Base-by-base conservation (phyloP, 1,140 invertebrate species). In the Psix sp. region DNA sequence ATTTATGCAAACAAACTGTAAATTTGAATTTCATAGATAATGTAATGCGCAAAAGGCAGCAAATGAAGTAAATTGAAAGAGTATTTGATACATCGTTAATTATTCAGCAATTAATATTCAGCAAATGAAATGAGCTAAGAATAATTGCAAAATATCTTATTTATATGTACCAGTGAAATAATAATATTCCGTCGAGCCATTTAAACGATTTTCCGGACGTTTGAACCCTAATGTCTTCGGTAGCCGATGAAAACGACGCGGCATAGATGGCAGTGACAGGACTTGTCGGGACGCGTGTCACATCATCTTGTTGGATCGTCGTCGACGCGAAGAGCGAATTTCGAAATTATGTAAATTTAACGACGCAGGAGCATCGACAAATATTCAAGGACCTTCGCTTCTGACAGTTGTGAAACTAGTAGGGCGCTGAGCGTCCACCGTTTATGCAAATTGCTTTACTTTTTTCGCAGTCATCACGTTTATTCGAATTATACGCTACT, bases 301-400 rank as follows among this genome's bases (percentile, higher is more conserved):
- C 76, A 74, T 75, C 77, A 57, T 56, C 70, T 77, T 75, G 52
- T 76, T 76, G 78, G 72, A 77, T 79, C 78, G 74, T 76, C 56
- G 66, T 36, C 63, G 56, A 71, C 67, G 57, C 68, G 71, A 52
- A 68, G 73, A 72, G 73, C 72, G 74, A 75, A 83, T 83, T 83
- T 63, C 76, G 77, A 82, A 84, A 84, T 84, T 84, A 84, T 84
- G 82, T 78, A 84, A 83, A 84, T 83, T 67, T 72, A 62, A 74
- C 48, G 74, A 63, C 70, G 70, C 35, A 35, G 49, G 40, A 65
- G 73, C 75, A 76, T 83, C 74, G 52, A 73, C 46, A 81, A 81
- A 76, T 80, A 82, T 81, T 80, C 82, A 67, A 57, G 71, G 38
- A 39, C 62, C 63, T 74, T 43, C 42, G 49, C 56, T 35, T 62